Evolutionary conservation across 2,113 vertebrate genomes (phyloP).

Genomic region (Stigmatopora nigra): DNA sequence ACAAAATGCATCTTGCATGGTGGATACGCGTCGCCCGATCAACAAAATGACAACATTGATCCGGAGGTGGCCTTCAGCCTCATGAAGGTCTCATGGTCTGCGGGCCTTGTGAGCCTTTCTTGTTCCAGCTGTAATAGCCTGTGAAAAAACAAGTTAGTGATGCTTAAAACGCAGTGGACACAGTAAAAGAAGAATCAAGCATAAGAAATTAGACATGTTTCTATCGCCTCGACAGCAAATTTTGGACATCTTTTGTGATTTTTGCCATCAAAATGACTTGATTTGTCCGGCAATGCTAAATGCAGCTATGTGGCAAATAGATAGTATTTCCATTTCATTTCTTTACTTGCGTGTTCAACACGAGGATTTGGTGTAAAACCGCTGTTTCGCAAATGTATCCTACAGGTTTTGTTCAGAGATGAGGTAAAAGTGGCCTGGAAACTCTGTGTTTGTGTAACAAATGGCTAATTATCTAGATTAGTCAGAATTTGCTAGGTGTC

Average conservation of each 20-base stretch:
- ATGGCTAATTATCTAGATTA: conserved; percentile 46
- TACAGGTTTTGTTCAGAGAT: conserved; percentile 10
- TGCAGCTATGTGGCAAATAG: not conserved
- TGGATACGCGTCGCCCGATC: conserved; percentile 56
- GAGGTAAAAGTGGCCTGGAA: not conserved
- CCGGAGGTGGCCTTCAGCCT: conserved; percentile 52
- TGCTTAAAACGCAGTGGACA: conserved; percentile 41
- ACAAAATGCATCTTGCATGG: conserved; percentile 68
- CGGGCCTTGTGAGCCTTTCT: conserved; percentile 45
- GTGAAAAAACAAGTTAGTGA: conserved; percentile 67
- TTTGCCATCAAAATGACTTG: not conserved
- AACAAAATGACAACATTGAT: conserved; percentile 69
- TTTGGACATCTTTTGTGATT: conserved; percentile 10
- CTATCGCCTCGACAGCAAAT: conserved; percentile 8
- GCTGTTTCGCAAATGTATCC: not conserved
- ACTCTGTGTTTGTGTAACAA: conserved; percentile 42
- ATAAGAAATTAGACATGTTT: conserved; percentile 64
- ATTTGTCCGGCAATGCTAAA: not conserved
- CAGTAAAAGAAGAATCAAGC: conserved; percentile 42
- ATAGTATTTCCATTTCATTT: not conserved
- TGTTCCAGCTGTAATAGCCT: conserved; percentile 63
- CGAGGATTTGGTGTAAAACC: not conserved
- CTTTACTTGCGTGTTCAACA: not conserved
- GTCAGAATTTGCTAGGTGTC: conserved; percentile 32
- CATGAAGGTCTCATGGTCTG: conserved; percentile 67